Conservation (phyloP, 2,888 invertebrate genomes). For the Mycalesis mineus region DNA sequence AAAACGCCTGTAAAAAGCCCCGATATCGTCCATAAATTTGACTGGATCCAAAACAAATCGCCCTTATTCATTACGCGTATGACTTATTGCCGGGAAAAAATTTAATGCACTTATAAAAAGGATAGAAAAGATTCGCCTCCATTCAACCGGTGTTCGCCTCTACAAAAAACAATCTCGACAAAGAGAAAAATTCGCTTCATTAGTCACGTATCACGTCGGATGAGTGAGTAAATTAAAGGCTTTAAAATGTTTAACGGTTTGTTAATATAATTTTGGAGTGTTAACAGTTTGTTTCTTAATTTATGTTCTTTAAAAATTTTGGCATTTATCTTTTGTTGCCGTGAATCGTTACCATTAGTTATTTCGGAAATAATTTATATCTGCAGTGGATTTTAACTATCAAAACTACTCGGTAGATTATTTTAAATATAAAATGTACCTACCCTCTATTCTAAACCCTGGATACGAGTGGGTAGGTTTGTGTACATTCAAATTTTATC, state of each 20-base stretch:
- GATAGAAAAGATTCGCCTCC: conserved; percentile 46
- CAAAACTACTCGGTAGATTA: no score
- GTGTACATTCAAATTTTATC: no score
- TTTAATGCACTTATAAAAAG: conserved; percentile 70
- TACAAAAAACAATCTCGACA: conserved; percentile 52
- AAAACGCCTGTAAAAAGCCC: conserved; percentile 72
- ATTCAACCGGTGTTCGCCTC: conserved; percentile 43
- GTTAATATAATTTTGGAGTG: conserved; percentile 24
- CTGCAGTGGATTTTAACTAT: no score
- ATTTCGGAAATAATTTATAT: not conserved
- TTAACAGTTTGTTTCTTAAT: conserved; percentile 16
- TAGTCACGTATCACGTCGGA: conserved; percentile 57
- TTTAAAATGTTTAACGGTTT: conserved; percentile 38
- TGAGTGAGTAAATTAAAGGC: conserved; percentile 40
- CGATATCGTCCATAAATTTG: conserved; percentile 75
- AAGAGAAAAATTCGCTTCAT: conserved; percentile 59
- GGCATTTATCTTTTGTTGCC: conserved; percentile 7
- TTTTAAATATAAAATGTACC: no score
- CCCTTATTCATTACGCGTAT: conserved; percentile 78
- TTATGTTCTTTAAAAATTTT: conserved; percentile 10
- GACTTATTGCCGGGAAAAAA: conserved; percentile 70
- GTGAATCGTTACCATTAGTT: not conserved
- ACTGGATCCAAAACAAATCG: conserved; percentile 77
- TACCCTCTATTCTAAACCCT: no score
- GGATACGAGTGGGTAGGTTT: no score